These are phyloP conservation scores for Dolichoris vasculosae DNA, from an alignment of 1,140 invertebrate genomes.

Conservation along the genomic window DNA sequence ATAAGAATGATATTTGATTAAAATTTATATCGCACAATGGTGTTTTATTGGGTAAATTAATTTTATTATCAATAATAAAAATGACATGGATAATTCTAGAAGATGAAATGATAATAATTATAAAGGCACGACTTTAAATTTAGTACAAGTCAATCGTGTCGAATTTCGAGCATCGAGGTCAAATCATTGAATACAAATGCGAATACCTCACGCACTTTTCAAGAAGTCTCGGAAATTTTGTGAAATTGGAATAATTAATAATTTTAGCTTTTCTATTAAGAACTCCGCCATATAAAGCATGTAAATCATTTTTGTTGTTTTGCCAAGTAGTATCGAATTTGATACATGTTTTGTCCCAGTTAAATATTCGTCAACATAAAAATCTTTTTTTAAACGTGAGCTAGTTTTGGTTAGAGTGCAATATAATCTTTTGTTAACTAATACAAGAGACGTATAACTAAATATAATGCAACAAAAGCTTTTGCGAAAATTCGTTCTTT, in stretches of 20 bases:
- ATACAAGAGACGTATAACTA: neutral
- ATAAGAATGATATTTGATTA: no score
- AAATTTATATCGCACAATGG: neutral
- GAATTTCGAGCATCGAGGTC: no score
- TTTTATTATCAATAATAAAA: neutral
- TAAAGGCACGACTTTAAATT: no score
- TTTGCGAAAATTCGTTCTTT: no score
- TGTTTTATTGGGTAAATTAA: neutral
- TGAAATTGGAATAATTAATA: neutral
- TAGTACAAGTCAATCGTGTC: no score
- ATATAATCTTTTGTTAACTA: neutral
- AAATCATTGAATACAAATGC: no score
- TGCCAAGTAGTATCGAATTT: neutral
- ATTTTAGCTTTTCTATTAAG: neutral
- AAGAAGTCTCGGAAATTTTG: no score
- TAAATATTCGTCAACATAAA: no score
- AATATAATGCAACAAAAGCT: no score
- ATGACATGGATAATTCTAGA: neutral
- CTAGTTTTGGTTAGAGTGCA: neutral
- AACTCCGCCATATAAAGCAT: neutral
- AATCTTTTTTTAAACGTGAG: no score
- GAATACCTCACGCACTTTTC: no score
- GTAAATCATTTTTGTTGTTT: neutral
- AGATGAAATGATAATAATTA: neutral
- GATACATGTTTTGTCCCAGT: no score